Evolutionary conservation across 2,797 vertebrate species (phyloP), one percentile per base, ranked within the genome.

Genomic region (Gallirallus australis): DNA sequence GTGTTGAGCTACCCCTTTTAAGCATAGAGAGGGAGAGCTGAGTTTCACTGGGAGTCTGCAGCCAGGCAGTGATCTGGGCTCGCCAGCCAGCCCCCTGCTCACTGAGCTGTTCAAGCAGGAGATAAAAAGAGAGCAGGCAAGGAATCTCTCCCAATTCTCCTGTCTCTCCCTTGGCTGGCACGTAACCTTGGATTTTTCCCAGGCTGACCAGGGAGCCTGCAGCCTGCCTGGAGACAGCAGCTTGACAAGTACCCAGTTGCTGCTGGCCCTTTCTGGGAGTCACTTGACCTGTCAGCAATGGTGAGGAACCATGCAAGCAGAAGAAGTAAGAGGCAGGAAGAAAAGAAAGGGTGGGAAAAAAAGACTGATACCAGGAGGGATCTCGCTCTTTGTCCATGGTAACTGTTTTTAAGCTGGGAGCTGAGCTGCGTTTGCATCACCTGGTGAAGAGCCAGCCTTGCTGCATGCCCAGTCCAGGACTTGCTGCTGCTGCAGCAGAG

Each of bases 171-270:
- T 64, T 9, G 54, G 25, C 54, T 30, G 59, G 7, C 8, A 3
- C 2, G 7, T 33, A 31, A 81, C 52, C 17, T 18, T 12, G 40
- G 28, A 15, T 54, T 83, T 86, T 77, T 45, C 45, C 68, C 60
- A 45, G 59, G 13, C 3, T 20, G 39, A 60, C 28, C 6, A 45
- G 18, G 30, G 50, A 68, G 40, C 39, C n/a, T 68, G 77, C 13
- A 73, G 1, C 23, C 8, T 13, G 60, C n/a, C 45, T 60, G 37
- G 31, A 20, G n/a, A 15, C 53, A 60, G 54, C 3, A 18, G 9
- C 53, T 53, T n/a, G 37, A 27, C 18, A 31, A 47, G 11, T 5
- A 6, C 37, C 20, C 4, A 0, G 0, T 70, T 33, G 11, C n/a
- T 27, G 47, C 56, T 39, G 79, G 8, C 56, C 12, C 14, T 40